These are phyloP conservation scores for Montipora cactus DNA, from an alignment of 64 coral and sea anemone genomes.

Conservation along the genomic window DNA sequence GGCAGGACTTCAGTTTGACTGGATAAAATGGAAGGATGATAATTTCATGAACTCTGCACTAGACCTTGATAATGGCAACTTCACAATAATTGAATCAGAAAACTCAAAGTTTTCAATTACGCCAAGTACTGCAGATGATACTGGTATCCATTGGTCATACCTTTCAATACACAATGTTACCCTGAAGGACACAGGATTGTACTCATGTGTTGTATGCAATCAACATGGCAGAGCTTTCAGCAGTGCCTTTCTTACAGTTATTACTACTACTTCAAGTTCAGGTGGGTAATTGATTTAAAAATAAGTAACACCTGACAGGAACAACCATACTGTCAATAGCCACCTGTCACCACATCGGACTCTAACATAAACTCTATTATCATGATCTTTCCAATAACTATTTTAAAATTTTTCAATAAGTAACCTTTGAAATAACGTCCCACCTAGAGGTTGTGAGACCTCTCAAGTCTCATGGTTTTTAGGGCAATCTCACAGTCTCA, in stretches of 20 bases:
- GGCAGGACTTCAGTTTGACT: background rate
- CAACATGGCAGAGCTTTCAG: slow-evolving; percentile 57
- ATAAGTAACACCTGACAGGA: background rate
- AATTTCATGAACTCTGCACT: background rate
- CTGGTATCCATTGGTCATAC: slow-evolving; percentile 3
- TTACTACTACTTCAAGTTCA: background rate
- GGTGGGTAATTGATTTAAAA: background rate
- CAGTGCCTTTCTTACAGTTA: slow-evolving; percentile 5
- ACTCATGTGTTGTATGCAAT: slow-evolving; percentile 69
- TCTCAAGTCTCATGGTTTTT: no score
- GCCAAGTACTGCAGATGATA: background rate
- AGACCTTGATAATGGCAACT: slow-evolving; percentile 54
- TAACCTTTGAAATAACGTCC: no score
- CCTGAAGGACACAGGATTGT: slow-evolving; percentile 24
- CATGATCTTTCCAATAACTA: no score
- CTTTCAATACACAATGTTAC: slow-evolving; percentile 52
- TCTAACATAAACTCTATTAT: no score
- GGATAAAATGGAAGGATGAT: slow-evolving; percentile 54
- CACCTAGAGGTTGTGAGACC: no score
- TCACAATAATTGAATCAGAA: background rate
- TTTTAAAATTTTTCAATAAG: no score
- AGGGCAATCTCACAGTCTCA: no score
- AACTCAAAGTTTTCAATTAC: slow-evolving; percentile 43
- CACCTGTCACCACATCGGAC: no score
- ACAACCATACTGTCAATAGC: no score